A percentile compares a stretch with the other conserved stretches of the same genome.
Evolutionary conservation across 2,797 vertebrate species (phyloP).

Genomic region (Notolabrus celidotus): DNA sequence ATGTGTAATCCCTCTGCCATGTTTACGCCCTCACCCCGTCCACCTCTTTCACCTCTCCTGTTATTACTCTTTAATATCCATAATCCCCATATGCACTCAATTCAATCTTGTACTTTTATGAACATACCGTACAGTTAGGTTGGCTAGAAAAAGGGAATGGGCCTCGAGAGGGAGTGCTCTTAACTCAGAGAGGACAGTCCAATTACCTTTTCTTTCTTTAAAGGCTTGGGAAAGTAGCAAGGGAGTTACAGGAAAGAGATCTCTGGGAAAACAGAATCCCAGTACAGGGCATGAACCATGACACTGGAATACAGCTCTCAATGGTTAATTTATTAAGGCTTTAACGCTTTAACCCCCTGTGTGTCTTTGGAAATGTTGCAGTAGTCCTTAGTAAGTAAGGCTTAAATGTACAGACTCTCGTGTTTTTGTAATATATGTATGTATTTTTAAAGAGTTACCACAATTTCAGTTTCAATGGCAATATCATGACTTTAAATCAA

Average conservation of each 20-base stretch:
- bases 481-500: too few species aligned
- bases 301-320: conserved; percentile 48
- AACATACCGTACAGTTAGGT: conserved; percentile 47
- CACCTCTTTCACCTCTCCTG: conserved; percentile 50
- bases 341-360: conserved; percentile 42
- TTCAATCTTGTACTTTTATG: conserved; percentile 65
- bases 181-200: conserved; percentile 70
- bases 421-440: too few species aligned
- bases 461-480: too few species aligned
- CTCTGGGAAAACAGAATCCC: conserved; percentile 47
- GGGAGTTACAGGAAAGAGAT: conserved; percentile 56
- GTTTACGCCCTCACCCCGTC: conserved; percentile 24
- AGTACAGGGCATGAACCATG: conserved; percentile 48
- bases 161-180: conserved; percentile 64
- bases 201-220: conserved; percentile 75
- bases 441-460: too few species aligned
- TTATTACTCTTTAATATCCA: conserved; percentile 72
- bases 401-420: neutral
- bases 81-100: conserved; percentile 72
- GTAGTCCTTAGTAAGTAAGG: neutral
- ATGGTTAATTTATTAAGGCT: conserved; percentile 40
- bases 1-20: conserved; percentile 59
- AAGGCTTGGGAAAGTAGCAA: conserved; percentile 32
- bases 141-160: conserved; percentile 54
- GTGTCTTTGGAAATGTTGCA: conserved; percentile 31